Percentiles rank a stretch among this genome's conserved stretches.
phyloP scores from a whole-genome alignment of 2,113 vertebrate genomes.

The Argyrosomus japonicus region DNA sequence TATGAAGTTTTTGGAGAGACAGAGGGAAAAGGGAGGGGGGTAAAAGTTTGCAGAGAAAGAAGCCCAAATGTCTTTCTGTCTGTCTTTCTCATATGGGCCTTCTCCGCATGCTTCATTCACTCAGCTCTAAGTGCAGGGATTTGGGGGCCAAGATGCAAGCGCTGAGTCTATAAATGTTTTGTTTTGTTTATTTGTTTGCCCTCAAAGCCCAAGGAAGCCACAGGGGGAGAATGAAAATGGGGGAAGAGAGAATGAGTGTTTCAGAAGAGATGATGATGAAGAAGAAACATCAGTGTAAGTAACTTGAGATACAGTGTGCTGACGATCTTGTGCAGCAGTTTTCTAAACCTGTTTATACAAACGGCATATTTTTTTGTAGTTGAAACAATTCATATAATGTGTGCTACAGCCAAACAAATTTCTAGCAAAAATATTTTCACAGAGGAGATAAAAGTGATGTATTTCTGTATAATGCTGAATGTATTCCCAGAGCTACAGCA shows the following conservation, averaged over 20 bases:
- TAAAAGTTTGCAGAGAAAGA: constrained; percentile 82
- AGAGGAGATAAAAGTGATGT: neutral
- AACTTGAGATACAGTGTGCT: constrained; percentile 41
- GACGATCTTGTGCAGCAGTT: constrained; percentile 35
- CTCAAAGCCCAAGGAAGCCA: constrained; percentile 73
- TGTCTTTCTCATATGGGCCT: constrained; percentile 69
- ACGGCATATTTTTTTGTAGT: constrained; percentile 35
- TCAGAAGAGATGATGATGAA: constrained; percentile 46
- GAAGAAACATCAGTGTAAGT: constrained; percentile 57
- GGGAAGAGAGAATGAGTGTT: constrained; percentile 40
- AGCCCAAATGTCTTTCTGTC: constrained; percentile 73
- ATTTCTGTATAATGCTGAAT: constrained; percentile 6
- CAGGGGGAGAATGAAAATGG: constrained; percentile 67
- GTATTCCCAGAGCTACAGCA: neutral
- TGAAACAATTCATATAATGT: constrained; percentile 9
- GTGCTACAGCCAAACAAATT: constrained; percentile 39
- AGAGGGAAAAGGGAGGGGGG: constrained; percentile 73
- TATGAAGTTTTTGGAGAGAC: constrained; percentile 77
- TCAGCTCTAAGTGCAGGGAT: constrained; percentile 72
- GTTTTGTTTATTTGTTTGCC: constrained; percentile 82
- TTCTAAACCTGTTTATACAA: constrained; percentile 56
- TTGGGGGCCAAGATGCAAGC: constrained; percentile 69
- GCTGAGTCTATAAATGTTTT: constrained; percentile 81
- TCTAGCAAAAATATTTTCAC: constrained; percentile 13
- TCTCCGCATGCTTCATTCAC: constrained; percentile 76